Evolutionary conservation across 1,140 invertebrate genomes (phyloP).

Genomic region (Proctacanthus coquilletti): DNA sequence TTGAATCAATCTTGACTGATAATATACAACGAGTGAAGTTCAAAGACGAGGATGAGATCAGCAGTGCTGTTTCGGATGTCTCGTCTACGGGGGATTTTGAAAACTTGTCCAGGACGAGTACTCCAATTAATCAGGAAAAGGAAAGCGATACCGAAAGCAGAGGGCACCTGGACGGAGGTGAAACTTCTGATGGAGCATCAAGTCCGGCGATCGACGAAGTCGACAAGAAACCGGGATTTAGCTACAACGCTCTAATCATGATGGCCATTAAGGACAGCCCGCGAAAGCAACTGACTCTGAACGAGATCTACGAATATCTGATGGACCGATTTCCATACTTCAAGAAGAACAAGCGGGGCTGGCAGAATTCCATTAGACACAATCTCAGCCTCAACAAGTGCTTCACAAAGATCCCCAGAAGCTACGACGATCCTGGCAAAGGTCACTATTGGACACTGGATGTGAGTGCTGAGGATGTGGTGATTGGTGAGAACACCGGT

Average conservation of each 20-base stretch:
- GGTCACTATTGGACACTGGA: constrained; percentile 96
- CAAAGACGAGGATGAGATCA: too few relatives aligned
- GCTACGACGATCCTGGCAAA: constrained; percentile 88
- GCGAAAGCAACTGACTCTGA: constrained; percentile 86
- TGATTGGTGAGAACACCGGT: constrained; percentile 92
- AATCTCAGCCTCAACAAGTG: constrained; percentile 96
- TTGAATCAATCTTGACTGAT: constrained; percentile 51
- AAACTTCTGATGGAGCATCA: neutral
- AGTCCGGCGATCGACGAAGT: constrained; percentile 25
- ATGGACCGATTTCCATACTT: constrained; percentile 98
- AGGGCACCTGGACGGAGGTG: too few relatives aligned
- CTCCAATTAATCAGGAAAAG: too few relatives aligned
- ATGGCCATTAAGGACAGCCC: constrained; percentile 94
- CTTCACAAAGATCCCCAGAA: constrained; percentile 89
- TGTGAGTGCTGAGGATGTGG: constrained; percentile 86
- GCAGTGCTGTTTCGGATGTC: too few relatives aligned
- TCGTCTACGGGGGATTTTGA: constrained; percentile 24
- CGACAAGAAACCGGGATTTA: constrained; percentile 87
- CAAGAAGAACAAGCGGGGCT: constrained; percentile 92
- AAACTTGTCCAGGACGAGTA: constrained; percentile 22
- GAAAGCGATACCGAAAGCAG: too few relatives aligned
- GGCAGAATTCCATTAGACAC: constrained; percentile 98
- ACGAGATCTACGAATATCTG: constrained; percentile 98
- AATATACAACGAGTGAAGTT: constrained; percentile 11
- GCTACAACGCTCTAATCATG: constrained; percentile 99